Evolutionary conservation across 2,113 vertebrate genomes (phyloP).

Genomic region (Dromiciops gliroides): DNA sequence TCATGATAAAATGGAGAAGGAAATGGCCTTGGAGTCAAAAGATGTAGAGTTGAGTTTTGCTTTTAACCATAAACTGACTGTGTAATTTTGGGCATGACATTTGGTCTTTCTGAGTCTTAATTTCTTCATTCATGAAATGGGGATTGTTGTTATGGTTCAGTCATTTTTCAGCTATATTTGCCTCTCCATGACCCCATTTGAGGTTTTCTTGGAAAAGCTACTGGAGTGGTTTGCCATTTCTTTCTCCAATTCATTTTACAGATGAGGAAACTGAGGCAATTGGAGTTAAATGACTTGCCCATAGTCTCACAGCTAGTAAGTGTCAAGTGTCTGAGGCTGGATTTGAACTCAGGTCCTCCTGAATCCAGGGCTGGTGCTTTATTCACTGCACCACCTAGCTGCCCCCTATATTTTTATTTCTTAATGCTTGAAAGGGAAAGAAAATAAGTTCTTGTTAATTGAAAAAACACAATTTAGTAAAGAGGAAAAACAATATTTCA

Average conservation of each 20-base stretch:
- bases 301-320: neutral
- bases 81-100: neutral
- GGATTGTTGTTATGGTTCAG: neutral
- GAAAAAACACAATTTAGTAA: neutral
- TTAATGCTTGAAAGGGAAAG: neutral
- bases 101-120: neutral
- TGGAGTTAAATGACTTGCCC: neutral
- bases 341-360: neutral
- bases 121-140: neutral
- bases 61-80: neutral
- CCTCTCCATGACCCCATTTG: neutral
- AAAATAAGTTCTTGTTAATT: neutral
- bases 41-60: neutral
- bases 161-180: neutral
- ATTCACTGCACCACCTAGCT: neutral
- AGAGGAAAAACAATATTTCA: constrained; percentile 22
- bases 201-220: no score
- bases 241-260: neutral
- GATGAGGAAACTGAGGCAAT: neutral
- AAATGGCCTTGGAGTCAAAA: neutral
- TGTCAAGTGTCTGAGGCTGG: neutral
- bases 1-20: neutral
- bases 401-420: neutral
- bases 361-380: neutral
- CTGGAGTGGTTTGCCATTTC: neutral